A percentile compares a stretch with the other conserved stretches of the same genome.
Conservation (phyloP, 35 echinoderm and acorn worm genomes). For the Acanthaster planci region DNA sequence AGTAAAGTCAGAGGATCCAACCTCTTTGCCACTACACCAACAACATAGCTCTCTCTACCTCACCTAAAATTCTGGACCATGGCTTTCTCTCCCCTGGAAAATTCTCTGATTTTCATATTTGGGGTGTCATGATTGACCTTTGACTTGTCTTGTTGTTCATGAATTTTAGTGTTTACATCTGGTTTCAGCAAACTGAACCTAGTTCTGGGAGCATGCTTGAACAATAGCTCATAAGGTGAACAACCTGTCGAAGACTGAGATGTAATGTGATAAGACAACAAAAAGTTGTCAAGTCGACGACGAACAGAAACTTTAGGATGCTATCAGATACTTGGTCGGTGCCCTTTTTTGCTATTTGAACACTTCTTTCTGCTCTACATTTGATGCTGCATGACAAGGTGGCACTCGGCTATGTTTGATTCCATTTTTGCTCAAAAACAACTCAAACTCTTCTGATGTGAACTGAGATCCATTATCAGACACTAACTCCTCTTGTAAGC, state of each 20-base stretch:
- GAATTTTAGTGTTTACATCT: too few species aligned
- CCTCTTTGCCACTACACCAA: slow-evolving; percentile 42
- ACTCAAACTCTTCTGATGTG: slow-evolving; percentile 46
- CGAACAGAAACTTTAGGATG: too few species aligned
- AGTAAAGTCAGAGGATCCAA: slow-evolving; percentile 40
- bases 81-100: not conserved
- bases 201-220: not conserved
- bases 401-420: slow-evolving; percentile 38
- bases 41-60: slow-evolving; percentile 10
- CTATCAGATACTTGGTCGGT: slow-evolving; percentile 15
- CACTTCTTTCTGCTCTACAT: slow-evolving; percentile 39
- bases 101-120: not conserved
- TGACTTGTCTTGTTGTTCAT: too few species aligned
- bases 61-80: not conserved
- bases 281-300: slow-evolving; percentile 34
- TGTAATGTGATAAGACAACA: slow-evolving; percentile 29
- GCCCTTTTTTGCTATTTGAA: slow-evolving; percentile 37
- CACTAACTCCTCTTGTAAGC: slow-evolving; percentile 62
- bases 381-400: slow-evolving; percentile 60
- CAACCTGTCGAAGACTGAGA: too few species aligned
- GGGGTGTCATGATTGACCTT: not conserved
- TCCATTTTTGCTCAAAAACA: slow-evolving; percentile 52
- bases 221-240: too few species aligned
- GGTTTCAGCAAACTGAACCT: not conserved
- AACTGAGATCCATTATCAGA: too few species aligned